These are phyloP conservation scores for Cercocebus atys DNA, from an alignment of 2,113 vertebrate species.

Conservation along the genomic window DNA sequence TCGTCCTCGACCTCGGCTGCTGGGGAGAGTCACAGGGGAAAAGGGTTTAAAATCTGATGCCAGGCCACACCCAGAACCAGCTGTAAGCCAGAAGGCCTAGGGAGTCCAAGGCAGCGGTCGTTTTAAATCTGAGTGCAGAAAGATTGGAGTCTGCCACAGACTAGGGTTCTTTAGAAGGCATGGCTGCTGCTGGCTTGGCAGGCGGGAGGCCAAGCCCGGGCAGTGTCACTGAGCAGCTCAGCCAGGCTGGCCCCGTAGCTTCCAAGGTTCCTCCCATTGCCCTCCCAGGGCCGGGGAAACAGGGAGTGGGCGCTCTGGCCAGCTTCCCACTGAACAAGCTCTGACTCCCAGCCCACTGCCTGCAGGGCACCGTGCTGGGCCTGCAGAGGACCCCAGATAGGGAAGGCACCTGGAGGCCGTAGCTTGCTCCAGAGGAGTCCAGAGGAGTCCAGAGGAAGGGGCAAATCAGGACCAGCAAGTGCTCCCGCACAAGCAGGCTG, in stretches of 20 bases:
- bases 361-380: neutral
- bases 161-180: neutral
- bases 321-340: too few species aligned
- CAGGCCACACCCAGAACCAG: rapidly evolving
- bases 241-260: neutral
- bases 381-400: neutral
- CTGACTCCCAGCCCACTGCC: too few species aligned
- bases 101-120: neutral
- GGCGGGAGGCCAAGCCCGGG: rapidly evolving
- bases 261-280: neutral
- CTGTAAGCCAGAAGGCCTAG: neutral
- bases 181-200: neutral
- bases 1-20: rapidly evolving
- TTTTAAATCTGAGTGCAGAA: neutral
- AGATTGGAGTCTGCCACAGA: rapidly evolving
- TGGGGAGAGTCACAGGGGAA: rapidly evolving
- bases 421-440: too few species aligned
- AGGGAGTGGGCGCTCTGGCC: neutral
- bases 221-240: neutral
- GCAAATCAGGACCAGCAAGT: neutral
- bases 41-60: neutral
- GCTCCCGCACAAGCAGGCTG: neutral
- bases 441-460: neutral
- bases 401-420: neutral
- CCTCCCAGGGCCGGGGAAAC: too few species aligned